A percentile compares a stretch with the other conserved stretches of the same genome.
Conservation (phyloP, 2,797 vertebrate species). For the Lerista edwardsae region DNA sequence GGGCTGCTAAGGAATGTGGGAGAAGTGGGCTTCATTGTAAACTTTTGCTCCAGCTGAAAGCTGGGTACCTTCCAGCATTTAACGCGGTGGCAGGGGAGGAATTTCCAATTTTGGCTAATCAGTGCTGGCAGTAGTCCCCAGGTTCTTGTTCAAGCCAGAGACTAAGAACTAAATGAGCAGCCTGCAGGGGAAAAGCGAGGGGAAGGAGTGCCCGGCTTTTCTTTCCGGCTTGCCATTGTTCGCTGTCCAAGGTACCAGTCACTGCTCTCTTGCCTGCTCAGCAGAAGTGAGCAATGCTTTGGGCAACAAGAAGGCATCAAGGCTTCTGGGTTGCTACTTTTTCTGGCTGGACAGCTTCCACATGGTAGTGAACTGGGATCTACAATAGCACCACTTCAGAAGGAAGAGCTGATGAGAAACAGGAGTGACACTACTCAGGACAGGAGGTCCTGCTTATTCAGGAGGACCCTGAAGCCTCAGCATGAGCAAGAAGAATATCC, state of each 20-base stretch:
- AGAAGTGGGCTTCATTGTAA: not conserved
- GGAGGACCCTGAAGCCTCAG: not conserved
- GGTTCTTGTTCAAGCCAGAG: no score
- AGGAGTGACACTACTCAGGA: not conserved
- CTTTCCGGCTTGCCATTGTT: not conserved
- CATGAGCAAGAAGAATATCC: not conserved
- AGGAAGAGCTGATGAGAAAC: not conserved
- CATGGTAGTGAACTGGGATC: not conserved
- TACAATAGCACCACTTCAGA: not conserved
- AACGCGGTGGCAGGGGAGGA: not conserved
- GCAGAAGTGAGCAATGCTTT: not conserved
- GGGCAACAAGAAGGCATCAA: not conserved
- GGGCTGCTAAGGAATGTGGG: not conserved
- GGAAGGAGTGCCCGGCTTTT: not conserved
- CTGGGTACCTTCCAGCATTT: not conserved
- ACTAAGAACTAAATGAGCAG: no score
- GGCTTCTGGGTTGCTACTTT: not conserved
- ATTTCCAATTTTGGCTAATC: no score
- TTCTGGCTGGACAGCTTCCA: not conserved
- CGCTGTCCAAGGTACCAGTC: slow-evolving; percentile 39
- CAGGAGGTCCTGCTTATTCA: not conserved
- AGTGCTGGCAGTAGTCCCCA: no score
- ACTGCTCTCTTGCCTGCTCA: not conserved
- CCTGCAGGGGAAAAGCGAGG: no score
- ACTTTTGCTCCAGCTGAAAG: not conserved